These are phyloP conservation scores for Mamestra configurata DNA, from an alignment of 1,140 invertebrate species.

Conservation along the genomic window DNA sequence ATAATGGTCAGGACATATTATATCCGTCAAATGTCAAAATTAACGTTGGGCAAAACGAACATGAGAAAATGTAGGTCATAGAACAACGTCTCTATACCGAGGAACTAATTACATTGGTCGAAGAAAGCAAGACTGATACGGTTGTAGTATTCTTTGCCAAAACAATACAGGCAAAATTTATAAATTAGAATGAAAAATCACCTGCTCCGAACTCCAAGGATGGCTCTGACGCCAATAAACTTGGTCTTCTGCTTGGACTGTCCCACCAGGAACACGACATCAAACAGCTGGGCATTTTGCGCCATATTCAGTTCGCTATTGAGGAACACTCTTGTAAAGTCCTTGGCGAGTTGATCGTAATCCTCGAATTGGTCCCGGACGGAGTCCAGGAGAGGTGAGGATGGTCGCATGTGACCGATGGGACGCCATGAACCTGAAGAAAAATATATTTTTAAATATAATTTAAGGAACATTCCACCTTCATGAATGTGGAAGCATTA, in stretches of 20 bases:
- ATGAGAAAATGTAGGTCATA: neutral
- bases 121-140: too few relatives aligned
- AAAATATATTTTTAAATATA: neutral
- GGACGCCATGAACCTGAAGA: conserved; percentile 95
- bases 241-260: conserved; percentile 96
- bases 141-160: too few relatives aligned
- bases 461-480: too few relatives aligned
- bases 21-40: conserved; percentile 5
- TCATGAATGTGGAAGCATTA: too few relatives aligned
- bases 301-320: conserved; percentile 92
- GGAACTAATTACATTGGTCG: neutral
- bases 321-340: conserved; percentile 96
- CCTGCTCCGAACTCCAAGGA: conserved; percentile 96
- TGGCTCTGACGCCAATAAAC: conserved; percentile 96
- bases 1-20: neutral
- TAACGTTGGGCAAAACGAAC: neutral
- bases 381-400: conserved; percentile 96
- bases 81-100: neutral
- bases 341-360: conserved; percentile 97
- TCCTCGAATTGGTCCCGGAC: conserved; percentile 97
- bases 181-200: conserved; percentile 68
- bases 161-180: too few relatives aligned
- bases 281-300: conserved; percentile 94
- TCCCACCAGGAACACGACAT: conserved; percentile 96
- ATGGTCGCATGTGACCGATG: conserved; percentile 98